These are phyloP conservation scores for Mastomys coucha DNA, from an alignment of 2,113 vertebrate species.

Conservation along the genomic window DNA sequence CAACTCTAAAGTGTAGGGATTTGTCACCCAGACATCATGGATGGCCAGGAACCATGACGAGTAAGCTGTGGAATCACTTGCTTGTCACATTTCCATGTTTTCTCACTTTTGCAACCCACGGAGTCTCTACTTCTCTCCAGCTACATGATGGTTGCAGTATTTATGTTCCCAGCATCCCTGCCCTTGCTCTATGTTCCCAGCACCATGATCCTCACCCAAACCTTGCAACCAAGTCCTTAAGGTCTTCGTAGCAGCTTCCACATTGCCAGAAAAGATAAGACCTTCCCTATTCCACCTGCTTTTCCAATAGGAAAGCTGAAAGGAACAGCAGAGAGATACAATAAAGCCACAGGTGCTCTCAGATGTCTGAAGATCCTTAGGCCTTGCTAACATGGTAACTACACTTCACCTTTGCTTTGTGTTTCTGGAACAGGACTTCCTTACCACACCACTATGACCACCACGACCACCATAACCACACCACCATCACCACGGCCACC, in stretches of 20 bases:
- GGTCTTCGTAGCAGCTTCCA: background rate
- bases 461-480: background rate
- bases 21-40: constrained; percentile 9
- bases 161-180: background rate
- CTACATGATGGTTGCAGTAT: background rate
- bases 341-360: background rate
- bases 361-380: background rate
- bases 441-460: background rate
- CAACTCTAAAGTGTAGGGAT: constrained; percentile 28
- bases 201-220: background rate
- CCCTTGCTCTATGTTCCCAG: background rate
- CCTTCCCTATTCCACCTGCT: background rate
- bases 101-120: background rate
- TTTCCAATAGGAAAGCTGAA: background rate
- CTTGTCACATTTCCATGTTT: background rate
- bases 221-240: background rate
- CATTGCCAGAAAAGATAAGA: background rate
- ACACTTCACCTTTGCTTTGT: background rate
- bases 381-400: background rate
- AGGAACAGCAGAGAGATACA: background rate
- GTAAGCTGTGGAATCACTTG: background rate
- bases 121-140: background rate
- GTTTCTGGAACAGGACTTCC: background rate
- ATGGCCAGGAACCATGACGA: background rate
- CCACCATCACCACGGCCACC: background rate